Evolutionary conservation across 2,888 invertebrate genomes (phyloP).

Genomic region (Ophonus ardosiacus): DNA sequence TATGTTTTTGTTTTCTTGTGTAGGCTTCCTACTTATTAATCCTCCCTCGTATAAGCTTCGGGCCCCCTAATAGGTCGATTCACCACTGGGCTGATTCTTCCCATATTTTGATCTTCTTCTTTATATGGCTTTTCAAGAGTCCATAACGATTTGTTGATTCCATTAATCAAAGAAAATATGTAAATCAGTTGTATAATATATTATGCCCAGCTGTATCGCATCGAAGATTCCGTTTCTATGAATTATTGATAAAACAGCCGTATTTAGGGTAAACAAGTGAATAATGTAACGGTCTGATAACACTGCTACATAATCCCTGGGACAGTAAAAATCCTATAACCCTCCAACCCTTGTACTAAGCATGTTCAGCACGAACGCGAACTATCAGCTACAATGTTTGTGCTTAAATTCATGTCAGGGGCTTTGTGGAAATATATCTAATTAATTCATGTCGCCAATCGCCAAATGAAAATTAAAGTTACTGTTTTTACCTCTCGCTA

Average conservation of each 20-base stretch:
- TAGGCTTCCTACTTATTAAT: no score
- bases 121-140: no score
- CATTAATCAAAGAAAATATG: constrained; percentile 50
- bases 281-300: not conserved
- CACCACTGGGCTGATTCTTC: no score
- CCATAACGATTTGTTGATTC: constrained; percentile 21
- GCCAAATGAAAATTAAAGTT: no score
- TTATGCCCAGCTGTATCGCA: constrained; percentile 1
- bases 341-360: not conserved
- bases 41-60: no score
- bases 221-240: constrained; percentile 39
- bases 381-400: not conserved
- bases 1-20: no score
- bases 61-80: no score
- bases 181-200: constrained; percentile 31
- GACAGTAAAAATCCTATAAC: not conserved
- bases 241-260: constrained; percentile 37
- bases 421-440: not conserved
- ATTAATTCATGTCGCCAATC: not conserved
- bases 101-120: no score
- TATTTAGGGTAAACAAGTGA: not conserved
- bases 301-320: not conserved
- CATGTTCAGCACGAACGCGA: not conserved
- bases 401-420: not conserved
- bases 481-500: no score